A percentile compares a stretch with the other conserved stretches of the same genome.
These are phyloP conservation scores for Telenomus remus DNA, from an alignment of 1,140 invertebrate species.

Conservation along the genomic window DNA sequence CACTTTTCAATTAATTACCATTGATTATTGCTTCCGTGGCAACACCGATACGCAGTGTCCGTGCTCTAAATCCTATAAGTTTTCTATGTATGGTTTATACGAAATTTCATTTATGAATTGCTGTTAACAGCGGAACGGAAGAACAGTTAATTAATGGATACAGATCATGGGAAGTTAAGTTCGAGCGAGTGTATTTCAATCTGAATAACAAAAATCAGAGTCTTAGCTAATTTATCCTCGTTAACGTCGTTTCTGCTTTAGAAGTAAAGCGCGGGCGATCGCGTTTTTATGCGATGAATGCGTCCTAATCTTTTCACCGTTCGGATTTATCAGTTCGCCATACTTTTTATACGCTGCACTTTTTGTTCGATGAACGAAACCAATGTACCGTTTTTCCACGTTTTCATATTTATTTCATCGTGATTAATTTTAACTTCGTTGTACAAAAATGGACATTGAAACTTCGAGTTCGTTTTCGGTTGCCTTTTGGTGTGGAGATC, in stretches of 20 bases:
- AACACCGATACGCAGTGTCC: conserved; percentile 36
- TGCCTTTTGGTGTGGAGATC: no score
- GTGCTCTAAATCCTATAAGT: conserved; percentile 43
- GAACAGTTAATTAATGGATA: conserved; percentile 58
- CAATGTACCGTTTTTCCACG: neutral
- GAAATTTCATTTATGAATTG: conserved; percentile 16
- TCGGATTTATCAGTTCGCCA: conserved; percentile 19
- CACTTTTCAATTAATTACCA: conserved; percentile 36
- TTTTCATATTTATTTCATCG: no score
- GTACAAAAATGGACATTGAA: no score
- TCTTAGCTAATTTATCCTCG: conserved; percentile 26
- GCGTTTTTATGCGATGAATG: conserved; percentile 24
- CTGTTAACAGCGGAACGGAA: conserved; percentile 46
- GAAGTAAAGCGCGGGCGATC: conserved; percentile 5
- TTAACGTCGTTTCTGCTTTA: conserved; percentile 11
- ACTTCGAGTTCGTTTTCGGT: no score
- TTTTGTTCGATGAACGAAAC: conserved; percentile 19
- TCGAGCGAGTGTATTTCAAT: conserved; percentile 19
- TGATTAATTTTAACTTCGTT: no score
- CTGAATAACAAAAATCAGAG: conserved; percentile 6
- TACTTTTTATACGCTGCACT: conserved; percentile 1
- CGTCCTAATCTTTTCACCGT: conserved; percentile 20
- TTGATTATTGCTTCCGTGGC: conserved; percentile 16
- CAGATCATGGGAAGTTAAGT: conserved; percentile 54
- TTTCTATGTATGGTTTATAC: conserved; percentile 17